Evolutionary conservation across 2,797 vertebrate species (phyloP).

Genomic region (Manis pentadactyla): DNA sequence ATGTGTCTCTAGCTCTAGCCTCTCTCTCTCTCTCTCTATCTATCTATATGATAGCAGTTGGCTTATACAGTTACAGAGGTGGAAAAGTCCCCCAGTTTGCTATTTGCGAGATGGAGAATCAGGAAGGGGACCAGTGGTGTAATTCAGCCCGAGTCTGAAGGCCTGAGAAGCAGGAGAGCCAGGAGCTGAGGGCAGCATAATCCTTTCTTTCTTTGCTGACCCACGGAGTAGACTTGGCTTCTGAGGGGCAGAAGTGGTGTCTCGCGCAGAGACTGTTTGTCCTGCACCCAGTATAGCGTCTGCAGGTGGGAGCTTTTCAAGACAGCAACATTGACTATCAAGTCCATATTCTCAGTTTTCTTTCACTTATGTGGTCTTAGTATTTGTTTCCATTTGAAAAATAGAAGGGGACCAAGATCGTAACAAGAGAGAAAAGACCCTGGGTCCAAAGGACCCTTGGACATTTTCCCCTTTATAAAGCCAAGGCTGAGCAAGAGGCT

Average conservation of each 20-base stretch:
- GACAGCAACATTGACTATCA: not conserved
- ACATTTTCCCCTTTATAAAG: not conserved
- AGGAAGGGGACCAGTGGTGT: not conserved
- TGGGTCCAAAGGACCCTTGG: not conserved
- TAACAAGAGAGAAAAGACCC: not conserved
- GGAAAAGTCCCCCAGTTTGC: not conserved
- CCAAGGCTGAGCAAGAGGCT: not conserved
- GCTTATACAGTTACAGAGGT: not conserved
- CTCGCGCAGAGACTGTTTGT: not conserved
- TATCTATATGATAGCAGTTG: not conserved
- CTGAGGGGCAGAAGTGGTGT: not conserved
- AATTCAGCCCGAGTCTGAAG: not conserved
- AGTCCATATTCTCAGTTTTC: not conserved
- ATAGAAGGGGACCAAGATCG: not conserved
- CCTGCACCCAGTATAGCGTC: not conserved
- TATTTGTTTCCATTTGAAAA: slow-evolving; percentile 43
- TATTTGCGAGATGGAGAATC: not conserved
- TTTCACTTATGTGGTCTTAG: not conserved
- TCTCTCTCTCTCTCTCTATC: no score
- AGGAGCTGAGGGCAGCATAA: not conserved
- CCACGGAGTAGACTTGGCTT: not conserved
- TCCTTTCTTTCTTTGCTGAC: not conserved
- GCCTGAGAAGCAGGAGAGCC: not conserved
- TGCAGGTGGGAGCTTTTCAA: not conserved
- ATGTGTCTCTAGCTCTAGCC: not conserved